Evolutionary conservation across 1,140 invertebrate species (phyloP), one percentile per base, ranked within the genome.

Genomic region (Zaprionus ghesquierei): DNA sequence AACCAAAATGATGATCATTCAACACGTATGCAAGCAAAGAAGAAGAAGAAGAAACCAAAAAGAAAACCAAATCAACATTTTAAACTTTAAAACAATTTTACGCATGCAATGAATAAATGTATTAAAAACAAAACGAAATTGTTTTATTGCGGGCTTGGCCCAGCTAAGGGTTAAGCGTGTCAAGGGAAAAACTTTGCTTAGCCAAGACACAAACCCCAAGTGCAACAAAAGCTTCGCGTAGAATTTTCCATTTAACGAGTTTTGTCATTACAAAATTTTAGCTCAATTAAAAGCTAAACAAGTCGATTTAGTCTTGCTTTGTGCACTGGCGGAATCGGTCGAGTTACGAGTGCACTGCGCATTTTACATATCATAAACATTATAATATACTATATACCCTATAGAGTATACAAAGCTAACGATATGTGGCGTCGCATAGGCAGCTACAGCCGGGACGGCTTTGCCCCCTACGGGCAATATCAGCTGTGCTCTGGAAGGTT

Each of bases 51-150:
- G 53, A 31, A 29, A 18, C 56, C 8, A 33, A 33, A 61, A 78
- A 54, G 68, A 73, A 77, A 50, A 53, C 68, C 53, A 75, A 85
- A 86, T 86, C 73, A 77, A 89, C 84, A 89, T 89, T 89, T 89
- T 89, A 89, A 79, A 86, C 84, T 89, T 89, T 77, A 74, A 61
- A 81, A 87, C 69, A 79, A 89, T 89, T 89, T 89, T 84, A 86
- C 77, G 84, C 84, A 89, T 89, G 84, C 84, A 89, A 89, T 82
- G 81, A 89, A 89, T 89, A 89, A 89, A 89, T 89, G 84, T 89
- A 85, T 69, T 65, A 75, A 86, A 85, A 85, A 68, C 49, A 22
- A 50, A 23, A 63, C 15, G 22, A 20, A 6, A 31, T 5, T 35
- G 25, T 3, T 35, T 23, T 35, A 35, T 13, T n/a, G 15, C 9